These are phyloP conservation scores for Agrochola litura DNA, from an alignment of 2,888 invertebrate genomes.

Conservation along the genomic window DNA sequence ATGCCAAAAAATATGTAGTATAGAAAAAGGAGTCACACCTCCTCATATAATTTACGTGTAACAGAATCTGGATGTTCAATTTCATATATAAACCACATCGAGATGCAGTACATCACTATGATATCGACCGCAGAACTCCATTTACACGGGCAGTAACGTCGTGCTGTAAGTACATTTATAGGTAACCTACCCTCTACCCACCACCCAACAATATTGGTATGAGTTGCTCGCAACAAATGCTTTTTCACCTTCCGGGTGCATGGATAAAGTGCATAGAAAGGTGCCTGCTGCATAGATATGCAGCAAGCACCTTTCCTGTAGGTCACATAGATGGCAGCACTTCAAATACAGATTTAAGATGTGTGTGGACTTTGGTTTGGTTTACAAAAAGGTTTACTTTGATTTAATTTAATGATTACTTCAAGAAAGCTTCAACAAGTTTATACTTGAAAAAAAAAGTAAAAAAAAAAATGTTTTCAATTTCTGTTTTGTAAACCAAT, in stretches of 20 bases:
- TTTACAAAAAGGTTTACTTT: background rate
- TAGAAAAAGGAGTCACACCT: too few relatives aligned
- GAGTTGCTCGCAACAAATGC: conserved; percentile 52
- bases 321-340: background rate
- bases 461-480: too few relatives aligned
- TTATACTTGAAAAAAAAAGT: too few relatives aligned
- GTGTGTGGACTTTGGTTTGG: background rate
- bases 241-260: conserved; percentile 33
- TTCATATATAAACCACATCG: conserved; percentile 40
- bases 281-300: background rate
- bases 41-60: background rate
- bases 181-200: conserved; percentile 46
- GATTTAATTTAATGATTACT: background rate
- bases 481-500: background rate
- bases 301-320: too few relatives aligned
- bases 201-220: conserved; percentile 45
- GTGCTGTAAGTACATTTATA: conserved; percentile 53
- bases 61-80: background rate
- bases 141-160: conserved; percentile 70
- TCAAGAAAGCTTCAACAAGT: background rate
- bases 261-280: conserved; percentile 21
- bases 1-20: too few relatives aligned
- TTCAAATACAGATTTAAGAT: background rate
- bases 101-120: conserved; percentile 72
- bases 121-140: conserved; percentile 81